Base-by-base conservation (phyloP, 1,140 invertebrate species). In the Platyura marginata region DNA sequence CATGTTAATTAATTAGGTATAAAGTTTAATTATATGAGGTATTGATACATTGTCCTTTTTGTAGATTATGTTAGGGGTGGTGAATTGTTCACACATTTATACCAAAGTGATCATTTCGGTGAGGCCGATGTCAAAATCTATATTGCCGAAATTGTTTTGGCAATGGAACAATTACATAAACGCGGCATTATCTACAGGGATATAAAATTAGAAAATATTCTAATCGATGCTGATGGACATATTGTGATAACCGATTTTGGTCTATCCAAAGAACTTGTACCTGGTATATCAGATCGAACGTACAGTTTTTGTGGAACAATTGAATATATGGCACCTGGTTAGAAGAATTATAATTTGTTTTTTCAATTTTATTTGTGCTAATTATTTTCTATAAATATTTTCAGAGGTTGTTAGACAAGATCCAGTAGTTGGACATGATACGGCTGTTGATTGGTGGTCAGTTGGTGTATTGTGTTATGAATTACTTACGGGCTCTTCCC, bases 241-340 rank as follows among this genome's bases (percentile, higher is more conserved):
- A 82, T 94, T 35, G 85, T 92, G 13, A 59, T 94, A 11, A 92
- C 89, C 0, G 88, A 92, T 65, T 92, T 92, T 55, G 89, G 89
- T 1, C 71, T 94, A 2, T 89, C 85, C 53, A 94, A 92, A 62
- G 83, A 89, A 56, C 51, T 70, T 15, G 51, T 59, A 5, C 52
- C 70, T 51, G 60, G 72, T 38, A 53, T 57, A 23, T 52, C 59
- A n/a, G 54, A 54, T 44, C 49, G 90, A 50, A 85, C 94, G 0
- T 94, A 91, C 66, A 95, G 91, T 16, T 98, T 96, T 66, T 98
- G 94, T 64, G 94, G 94, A 18, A 98, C 93, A 36, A 88, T 97
- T 47, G 93, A 97, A 57, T 92, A 91, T 56, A 93, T 92, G 89
- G 86, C 89, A 3, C 90, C 90, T 9, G 49, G 48, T 50, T n/a